Evolutionary conservation across 1,140 invertebrate species (phyloP).

Genomic region (Asobara japonica): DNA sequence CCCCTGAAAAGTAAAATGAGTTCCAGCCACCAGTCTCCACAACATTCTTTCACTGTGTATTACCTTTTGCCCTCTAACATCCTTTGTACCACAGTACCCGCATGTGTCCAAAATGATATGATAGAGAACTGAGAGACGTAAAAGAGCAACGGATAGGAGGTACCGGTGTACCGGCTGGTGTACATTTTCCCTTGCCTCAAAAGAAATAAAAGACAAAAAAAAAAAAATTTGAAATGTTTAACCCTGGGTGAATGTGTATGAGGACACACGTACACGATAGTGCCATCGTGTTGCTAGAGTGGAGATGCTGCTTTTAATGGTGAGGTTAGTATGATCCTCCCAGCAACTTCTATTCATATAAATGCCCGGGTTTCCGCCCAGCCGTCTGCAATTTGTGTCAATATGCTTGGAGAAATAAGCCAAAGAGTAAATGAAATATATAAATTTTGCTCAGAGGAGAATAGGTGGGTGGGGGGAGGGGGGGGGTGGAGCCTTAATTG

Average conservation of each 20-base stretch:
- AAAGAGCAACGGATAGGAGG: background rate
- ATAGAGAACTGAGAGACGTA: background rate
- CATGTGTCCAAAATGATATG: slow-evolving; percentile 13
- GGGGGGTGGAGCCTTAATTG: background rate
- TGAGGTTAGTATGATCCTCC: slow-evolving; percentile 31
- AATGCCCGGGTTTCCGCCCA: slow-evolving; percentile 5
- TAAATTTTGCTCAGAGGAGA: background rate
- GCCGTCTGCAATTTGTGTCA: slow-evolving; percentile 10
- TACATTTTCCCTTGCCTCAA: background rate
- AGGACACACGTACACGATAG: background rate
- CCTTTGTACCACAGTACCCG: background rate
- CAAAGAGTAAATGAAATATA: background rate
- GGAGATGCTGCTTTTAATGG: slow-evolving; percentile 33
- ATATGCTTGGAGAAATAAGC: background rate
- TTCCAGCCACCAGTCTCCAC: background rate
- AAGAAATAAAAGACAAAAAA: background rate
- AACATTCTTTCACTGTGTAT: background rate
- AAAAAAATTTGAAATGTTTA: slow-evolving; percentile 10
- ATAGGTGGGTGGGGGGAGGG: background rate
- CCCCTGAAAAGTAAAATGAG: background rate
- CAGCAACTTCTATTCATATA: slow-evolving; percentile 24
- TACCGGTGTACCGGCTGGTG: slow-evolving; percentile 8
- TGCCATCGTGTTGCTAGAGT: slow-evolving; percentile 32
- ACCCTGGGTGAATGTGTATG: slow-evolving; percentile 4
- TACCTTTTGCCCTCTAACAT: background rate